Base-by-base conservation (phyloP, 2,113 vertebrate genomes). In the Pelmatolapia mariae region DNA sequence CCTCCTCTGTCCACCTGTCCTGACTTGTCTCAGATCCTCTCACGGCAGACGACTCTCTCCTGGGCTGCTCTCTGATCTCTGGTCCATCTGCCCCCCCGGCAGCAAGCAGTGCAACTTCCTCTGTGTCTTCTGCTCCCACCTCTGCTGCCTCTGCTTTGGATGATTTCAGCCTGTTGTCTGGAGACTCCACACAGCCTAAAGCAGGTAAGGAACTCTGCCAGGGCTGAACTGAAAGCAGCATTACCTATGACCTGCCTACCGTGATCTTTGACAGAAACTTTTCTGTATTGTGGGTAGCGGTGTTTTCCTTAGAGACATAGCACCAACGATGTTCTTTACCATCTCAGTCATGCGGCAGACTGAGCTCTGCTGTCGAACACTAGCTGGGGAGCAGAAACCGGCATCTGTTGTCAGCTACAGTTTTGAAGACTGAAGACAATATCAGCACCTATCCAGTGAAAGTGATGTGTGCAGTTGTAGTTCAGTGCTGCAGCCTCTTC, bases 21-120 rank as follows among this genome's bases (percentile, higher is more conserved):
- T 63, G 26, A 4, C 80, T 16, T 11, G 4, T 57, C 89, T 56
- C 96, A 98, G 98, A 98, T 91, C 96, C 97, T 92, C 97, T 99
- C 85, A 95, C 96, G 66, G 97, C 97, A 90, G 98, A 99, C 29
- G 97, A 98, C 92, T 97, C 98, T 91, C 96, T 99, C 81, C 97
- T 99, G 94, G 98, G 97, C 95, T 97, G 97, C 94, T 97, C 98
- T 89, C 97, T 99, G 92, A 96, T 98, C 89, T 98, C 97, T 91
- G 97, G 97, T 94, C 96, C 97, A 56, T 85, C 94, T 24, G 90
- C 83, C 54, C 83, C 93, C 8, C 86, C 71, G 1, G 84, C 82
- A 56, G 83, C 81, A 1, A 73, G 89, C 91, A 94, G 92, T 2
- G 81, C 89, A 66, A 73, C 91, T 89, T 94, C 94, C 84, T 93